Evolutionary conservation across 2,888 invertebrate genomes (phyloP), one percentile per base, ranked within the genome.

Genomic region (Pristionchus mayeri): DNA sequence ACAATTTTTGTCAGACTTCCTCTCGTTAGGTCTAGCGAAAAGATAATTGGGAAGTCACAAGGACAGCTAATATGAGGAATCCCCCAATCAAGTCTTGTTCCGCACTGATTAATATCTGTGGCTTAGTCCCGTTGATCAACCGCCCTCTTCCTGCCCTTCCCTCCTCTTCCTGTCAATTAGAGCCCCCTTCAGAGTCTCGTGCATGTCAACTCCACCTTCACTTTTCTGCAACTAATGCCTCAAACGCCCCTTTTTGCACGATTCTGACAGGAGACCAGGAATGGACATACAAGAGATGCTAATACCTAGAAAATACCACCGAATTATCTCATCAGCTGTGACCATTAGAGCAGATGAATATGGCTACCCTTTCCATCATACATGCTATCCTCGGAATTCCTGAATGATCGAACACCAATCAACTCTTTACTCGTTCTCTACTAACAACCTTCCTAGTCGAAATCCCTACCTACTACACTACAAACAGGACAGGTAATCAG

Each of bases 161-260:
- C n/a, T 18, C 21, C 34, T 63, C 30, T 30, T 37, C 63, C 30
- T 24, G 60, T 18, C 63, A 63, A 63, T 63, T 63, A 63, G 63
- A 63, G 63, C 34, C 63, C 34, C 63, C 21, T 63, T 63, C 63
- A 63, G 63, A 34, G 27, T 34, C 44, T 44, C 44, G 44, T 44
- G 44, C 44, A n/a, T 44, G 48, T 75, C 44, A 75, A 40, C 40
- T 75, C 75, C 40, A 75, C 75, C 75, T 44, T n/a, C 44, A 44
- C 24, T n/a, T 2, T 7, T 75, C 24, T 75, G 75, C 75, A 75
- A 44, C 44, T 3, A 11, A 21, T 40, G 34, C 37, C 34, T n/a
- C n/a, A 34, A n/a, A 34, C 40, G 37, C 40, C 40, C 1, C 30
- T 27, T 60, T 60, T 60, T 60, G 27, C 57, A 57, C 3, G 0